Evolutionary conservation across 2,797 vertebrate species (phyloP), one percentile per base, ranked within the genome.

Genomic region (Lagodon rhomboides): DNA sequence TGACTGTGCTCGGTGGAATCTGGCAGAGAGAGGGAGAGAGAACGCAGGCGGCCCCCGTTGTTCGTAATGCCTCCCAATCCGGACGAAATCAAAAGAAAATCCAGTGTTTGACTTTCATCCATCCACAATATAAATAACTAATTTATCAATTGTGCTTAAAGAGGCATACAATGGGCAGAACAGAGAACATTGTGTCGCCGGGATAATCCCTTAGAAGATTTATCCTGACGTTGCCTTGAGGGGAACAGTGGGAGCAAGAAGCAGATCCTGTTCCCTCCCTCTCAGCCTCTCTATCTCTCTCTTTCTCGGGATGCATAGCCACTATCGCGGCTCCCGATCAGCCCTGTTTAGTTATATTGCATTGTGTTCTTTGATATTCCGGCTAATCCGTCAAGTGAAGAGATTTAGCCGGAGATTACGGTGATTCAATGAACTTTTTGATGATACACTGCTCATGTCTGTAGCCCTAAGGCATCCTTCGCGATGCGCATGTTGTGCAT

Each of bases 91-190:
- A 80, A 80, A 90, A 76, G 83, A 83, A 93, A 94, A 91, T 91
- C 86, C 87, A 82, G 86, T 91, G 88, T 87, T 87, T 83, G 89
- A 89, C 87, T 92, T 87, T 90, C 90, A 88, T 84, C 82, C 79
- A 85, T 92, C 92, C 92, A 92, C 89, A 93, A 94, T 92, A 87
- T 93, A 92, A 96, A 95, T 95, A 96, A 95, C 93, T 93, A 85
- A 96, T 96, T 95, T 93, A 95, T 95, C 94, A 95, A 90, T 96
- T 94, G 93, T 95, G 90, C 91, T 94, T 95, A 95, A 93, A 94
- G 84, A 93, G 85, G 90, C 93, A 91, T 90, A 94, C 90, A 94
- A 94, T 95, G 93, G 92, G 91, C 93, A 91, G 92, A 94, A 94
- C 92, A 93, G 90, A 83, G 93, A 92, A 88, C 93, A 94, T 96